Percentiles rank a stretch among this genome's conserved stretches.
Evolutionary conservation across 2,797 vertebrate species (phyloP).

Genomic region (Diplodus sargus): DNA sequence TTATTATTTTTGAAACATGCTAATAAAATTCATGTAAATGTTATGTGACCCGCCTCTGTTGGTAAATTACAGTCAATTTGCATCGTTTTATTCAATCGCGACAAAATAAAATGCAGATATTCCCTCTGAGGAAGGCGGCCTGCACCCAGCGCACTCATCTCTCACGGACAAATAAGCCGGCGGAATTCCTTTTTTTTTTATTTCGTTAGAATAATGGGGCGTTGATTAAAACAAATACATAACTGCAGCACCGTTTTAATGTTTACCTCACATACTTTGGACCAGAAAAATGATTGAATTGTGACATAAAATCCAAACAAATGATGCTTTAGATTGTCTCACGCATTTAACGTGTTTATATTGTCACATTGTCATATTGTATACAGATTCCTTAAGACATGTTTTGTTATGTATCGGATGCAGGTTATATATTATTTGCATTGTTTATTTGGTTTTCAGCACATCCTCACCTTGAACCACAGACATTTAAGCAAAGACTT

Average conservation of each 20-base stretch:
- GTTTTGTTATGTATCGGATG: too few species aligned
- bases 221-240: not conserved
- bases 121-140: too few species aligned
- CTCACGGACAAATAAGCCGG: not conserved
- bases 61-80: not conserved
- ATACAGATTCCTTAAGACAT: too few species aligned
- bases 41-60: not conserved
- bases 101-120: not conserved
- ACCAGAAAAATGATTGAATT: not conserved
- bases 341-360: not conserved
- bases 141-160: not conserved
- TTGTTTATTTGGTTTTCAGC: not conserved
- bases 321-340: not conserved
- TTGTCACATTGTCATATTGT: too few species aligned
- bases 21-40: not conserved
- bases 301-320: not conserved
- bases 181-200: too few species aligned
- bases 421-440: too few species aligned
- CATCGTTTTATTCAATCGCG: not conserved
- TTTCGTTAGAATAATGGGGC: not conserved
- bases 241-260: not conserved
- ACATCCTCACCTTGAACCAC: not conserved
- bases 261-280: too few species aligned
- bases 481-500: not conserved
- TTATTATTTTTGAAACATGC: not conserved